A percentile compares a stretch with the other conserved stretches of the same genome.
phyloP scores from a whole-genome alignment of 1,140 invertebrate genomes.

The Olivierus martensii region DNA sequence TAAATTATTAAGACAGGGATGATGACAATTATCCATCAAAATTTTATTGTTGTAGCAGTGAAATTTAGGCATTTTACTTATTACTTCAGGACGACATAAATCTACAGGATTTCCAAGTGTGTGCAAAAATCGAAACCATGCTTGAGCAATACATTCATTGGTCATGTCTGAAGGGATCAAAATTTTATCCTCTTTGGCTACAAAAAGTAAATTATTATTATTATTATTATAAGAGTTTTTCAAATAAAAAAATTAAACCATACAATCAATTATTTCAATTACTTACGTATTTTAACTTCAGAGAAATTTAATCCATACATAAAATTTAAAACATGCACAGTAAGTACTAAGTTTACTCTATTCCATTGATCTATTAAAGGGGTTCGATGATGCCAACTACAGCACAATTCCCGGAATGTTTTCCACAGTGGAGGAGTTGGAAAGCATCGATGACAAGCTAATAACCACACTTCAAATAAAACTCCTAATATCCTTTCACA shows the following conservation, averaged over 20 bases:
- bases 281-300: conserved; percentile 62
- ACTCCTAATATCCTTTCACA: conserved; percentile 87
- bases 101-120: conserved; percentile 88
- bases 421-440: conserved; percentile 91
- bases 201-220: conserved; percentile 1
- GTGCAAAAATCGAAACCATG: conserved; percentile 87
- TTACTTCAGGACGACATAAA: conserved; percentile 67
- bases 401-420: conserved; percentile 80
- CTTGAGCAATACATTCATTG: conserved; percentile 77
- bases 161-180: conserved; percentile 68
- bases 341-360: conserved; percentile 76
- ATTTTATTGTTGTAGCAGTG: conserved; percentile 37
- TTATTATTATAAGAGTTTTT: not conserved
- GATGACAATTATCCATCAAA: conserved; percentile 68
- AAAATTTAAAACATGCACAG: conserved; percentile 60
- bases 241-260: no score
- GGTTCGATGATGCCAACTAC: conserved; percentile 82
- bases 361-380: conserved; percentile 92
- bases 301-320: conserved; percentile 83
- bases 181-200: conserved; percentile 69
- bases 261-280: no score
- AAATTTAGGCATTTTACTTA: conserved; percentile 73
- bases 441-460: conserved; percentile 78
- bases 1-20: conserved; percentile 72
- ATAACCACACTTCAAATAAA: conserved; percentile 86